phyloP scores from a whole-genome alignment of 1,140 invertebrate species.

The Drosophila baimaii region DNA sequence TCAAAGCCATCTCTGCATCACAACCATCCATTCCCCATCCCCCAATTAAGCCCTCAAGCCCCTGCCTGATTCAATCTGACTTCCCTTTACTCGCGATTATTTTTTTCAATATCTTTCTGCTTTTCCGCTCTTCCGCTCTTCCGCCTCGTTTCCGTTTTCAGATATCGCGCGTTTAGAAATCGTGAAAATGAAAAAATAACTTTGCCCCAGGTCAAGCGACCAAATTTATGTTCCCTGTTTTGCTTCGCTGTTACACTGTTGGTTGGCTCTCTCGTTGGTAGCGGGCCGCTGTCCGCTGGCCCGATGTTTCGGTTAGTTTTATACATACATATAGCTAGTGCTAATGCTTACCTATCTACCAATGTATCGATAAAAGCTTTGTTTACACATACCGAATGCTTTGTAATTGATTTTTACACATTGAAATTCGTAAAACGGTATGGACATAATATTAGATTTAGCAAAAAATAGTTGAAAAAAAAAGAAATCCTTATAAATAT shows the following conservation, averaged over 20 bases:
- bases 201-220: conserved; percentile 66
- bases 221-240: conserved; percentile 54
- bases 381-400: conserved; percentile 55
- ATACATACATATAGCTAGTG: conserved; percentile 1
- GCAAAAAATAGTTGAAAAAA: conserved; percentile 31
- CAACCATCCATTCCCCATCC: background rate
- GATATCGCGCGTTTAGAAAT: conserved; percentile 71
- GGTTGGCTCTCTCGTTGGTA: conserved; percentile 28
- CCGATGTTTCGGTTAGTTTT: conserved; percentile 53
- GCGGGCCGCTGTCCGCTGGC: background rate
- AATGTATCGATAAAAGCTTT: conserved; percentile 23
- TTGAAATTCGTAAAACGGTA: conserved; percentile 54
- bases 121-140: conserved; percentile 9
- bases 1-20: background rate
- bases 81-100: conserved; percentile 29
- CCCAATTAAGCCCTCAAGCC: background rate
- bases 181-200: conserved; percentile 80
- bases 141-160: no score
- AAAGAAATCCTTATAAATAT: conserved; percentile 25
- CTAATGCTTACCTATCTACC: conserved; percentile 11
- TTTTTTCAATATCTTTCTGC: conserved; percentile 41
- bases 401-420: conserved; percentile 72
- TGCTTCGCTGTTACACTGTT: conserved; percentile 55
- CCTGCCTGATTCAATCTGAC: conserved; percentile 17
- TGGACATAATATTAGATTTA: conserved; percentile 36